Percentiles rank a stretch among this genome's conserved stretches.
Evolutionary conservation across 2,888 invertebrate species (phyloP).

Genomic region (Drosophila diplacantha): DNA sequence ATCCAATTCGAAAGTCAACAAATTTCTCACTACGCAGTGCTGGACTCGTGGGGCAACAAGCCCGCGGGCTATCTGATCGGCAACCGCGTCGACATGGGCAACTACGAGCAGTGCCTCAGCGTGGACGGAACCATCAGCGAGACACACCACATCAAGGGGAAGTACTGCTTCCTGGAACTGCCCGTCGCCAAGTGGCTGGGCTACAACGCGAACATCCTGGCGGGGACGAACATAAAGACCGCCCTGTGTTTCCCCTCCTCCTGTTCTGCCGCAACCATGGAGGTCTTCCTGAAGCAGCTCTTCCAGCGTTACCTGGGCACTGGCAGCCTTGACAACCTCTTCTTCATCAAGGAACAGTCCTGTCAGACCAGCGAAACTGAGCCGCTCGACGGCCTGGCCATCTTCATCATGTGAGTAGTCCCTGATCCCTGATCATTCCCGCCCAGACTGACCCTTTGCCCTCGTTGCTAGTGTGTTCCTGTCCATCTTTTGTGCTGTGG

Average conservation of each 20-base stretch:
- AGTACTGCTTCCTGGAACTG: slow-evolving; percentile 43
- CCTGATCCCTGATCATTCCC: no score
- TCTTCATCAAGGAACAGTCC: slow-evolving; percentile 12
- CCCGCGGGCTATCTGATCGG: slow-evolving; percentile 74
- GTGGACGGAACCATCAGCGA: slow-evolving; percentile 13
- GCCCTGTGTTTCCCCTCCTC: slow-evolving; percentile 64
- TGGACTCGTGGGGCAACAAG: slow-evolving; percentile 76
- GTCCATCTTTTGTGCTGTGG: slow-evolving; percentile 19
- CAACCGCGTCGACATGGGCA: slow-evolving; percentile 70
- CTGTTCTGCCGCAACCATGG: slow-evolving; percentile 46
- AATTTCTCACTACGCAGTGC: slow-evolving; percentile 58
- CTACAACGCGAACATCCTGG: background rate
- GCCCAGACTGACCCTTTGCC: background rate
- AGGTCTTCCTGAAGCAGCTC: slow-evolving; percentile 40
- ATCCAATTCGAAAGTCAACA: background rate
- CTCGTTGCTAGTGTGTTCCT: slow-evolving; percentile 36
- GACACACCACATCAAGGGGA: slow-evolving; percentile 35
- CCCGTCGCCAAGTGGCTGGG: slow-evolving; percentile 10
- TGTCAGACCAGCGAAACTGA: slow-evolving; percentile 38
- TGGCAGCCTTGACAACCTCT: background rate
- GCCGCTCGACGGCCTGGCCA: slow-evolving; percentile 51
- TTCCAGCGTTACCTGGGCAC: slow-evolving; percentile 30
- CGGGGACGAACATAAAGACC: slow-evolving; percentile 17
- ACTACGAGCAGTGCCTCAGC: slow-evolving; percentile 75
- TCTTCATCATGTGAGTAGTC: slow-evolving; percentile 64